These are phyloP conservation scores for Xyrauchen texanus DNA, from an alignment of 2,113 vertebrate genomes.

Conservation along the genomic window DNA sequence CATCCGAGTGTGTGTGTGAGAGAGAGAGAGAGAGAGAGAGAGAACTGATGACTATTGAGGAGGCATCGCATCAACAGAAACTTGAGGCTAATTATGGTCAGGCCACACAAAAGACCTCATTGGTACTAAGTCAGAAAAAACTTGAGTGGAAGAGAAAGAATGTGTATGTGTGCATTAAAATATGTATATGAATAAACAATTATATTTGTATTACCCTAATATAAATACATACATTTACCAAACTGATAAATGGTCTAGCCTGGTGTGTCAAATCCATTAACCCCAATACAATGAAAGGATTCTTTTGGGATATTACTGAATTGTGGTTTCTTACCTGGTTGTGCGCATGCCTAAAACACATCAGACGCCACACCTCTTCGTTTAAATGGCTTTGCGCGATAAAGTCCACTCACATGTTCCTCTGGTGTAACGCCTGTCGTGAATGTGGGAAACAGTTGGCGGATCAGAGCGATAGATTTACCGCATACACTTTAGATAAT, in stretches of 20 bases:
- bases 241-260: no score
- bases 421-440: no score
- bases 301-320: no score
- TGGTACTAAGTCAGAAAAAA: slow-evolving; percentile 79
- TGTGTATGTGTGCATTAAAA: no score
- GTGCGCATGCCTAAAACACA: neutral
- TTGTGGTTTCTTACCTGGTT: neutral
- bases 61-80: slow-evolving; percentile 92
- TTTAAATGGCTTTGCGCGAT: slow-evolving; percentile 38
- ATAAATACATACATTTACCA: no score
- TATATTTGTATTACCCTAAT: no score
- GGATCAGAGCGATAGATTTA: no score
- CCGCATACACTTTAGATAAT: neutral
- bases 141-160: neutral
- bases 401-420: neutral
- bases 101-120: slow-evolving; percentile 89
- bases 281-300: no score
- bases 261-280: no score
- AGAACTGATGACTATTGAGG: slow-evolving; percentile 85
- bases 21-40: slow-evolving; percentile 66
- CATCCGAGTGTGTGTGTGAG: neutral
- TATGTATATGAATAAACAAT: no score
- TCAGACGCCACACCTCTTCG: slow-evolving; percentile 8
- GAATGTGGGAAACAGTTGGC: no score
- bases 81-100: slow-evolving; percentile 89